A percentile compares a stretch with the other conserved stretches of the same genome.
Conservation (phyloP, 2,113 vertebrate genomes). For the Puntigrus tetrazona region DNA sequence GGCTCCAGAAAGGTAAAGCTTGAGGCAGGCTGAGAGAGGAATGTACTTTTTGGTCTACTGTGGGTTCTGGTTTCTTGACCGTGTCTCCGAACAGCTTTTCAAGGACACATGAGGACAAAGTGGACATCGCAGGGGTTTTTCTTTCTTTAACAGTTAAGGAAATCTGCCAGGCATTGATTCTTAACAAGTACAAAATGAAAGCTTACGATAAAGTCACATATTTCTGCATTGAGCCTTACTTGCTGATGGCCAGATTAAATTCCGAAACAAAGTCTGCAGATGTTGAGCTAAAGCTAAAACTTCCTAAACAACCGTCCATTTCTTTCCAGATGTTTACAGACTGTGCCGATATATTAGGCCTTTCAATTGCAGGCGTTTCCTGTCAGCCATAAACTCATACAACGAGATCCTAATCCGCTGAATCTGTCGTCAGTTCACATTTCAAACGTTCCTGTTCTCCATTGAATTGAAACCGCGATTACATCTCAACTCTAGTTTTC, state of each 20-base stretch:
- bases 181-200: slow-evolving; percentile 52
- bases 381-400: not conserved
- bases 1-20: slow-evolving; percentile 1
- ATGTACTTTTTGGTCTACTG: slow-evolving; percentile 45
- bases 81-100: slow-evolving; percentile 65
- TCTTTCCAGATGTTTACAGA: not conserved
- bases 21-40: slow-evolving; percentile 48
- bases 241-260: not conserved
- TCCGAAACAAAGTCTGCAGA: not conserved
- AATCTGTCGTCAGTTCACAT: not conserved
- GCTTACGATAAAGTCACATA: slow-evolving; percentile 17
- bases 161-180: slow-evolving; percentile 65
- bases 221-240: not conserved
- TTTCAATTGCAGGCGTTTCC: slow-evolving; percentile 12
- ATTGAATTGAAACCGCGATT: slow-evolving; percentile 46
- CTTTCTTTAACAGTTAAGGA: slow-evolving; percentile 57
- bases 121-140: slow-evolving; percentile 59
- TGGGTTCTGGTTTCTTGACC: slow-evolving; percentile 26
- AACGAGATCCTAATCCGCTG: slow-evolving; percentile 2
- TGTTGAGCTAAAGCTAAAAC: not conserved
- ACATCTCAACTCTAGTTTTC: not conserved
- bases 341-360: not conserved
- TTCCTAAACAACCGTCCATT: not conserved
- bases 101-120: slow-evolving; percentile 70
- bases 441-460: slow-evolving; percentile 19